phyloP scores from a whole-genome alignment of 2,888 invertebrate genomes.

The Pardosa pseudoannulata region DNA sequence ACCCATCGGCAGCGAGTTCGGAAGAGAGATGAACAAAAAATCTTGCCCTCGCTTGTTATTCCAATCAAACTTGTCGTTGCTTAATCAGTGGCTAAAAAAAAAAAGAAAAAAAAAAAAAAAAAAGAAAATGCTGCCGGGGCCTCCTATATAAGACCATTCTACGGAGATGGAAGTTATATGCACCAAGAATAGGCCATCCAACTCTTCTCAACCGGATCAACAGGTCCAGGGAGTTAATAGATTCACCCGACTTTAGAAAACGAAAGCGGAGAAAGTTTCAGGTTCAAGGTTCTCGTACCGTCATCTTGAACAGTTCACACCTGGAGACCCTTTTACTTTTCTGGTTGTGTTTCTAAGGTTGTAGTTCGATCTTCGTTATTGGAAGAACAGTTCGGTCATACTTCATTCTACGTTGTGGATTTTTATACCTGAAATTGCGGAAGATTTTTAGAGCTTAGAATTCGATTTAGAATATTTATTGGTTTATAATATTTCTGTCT shows the following conservation, averaged over 20 bases:
- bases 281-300: slow-evolving; percentile 27
- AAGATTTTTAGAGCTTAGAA: too few relatives aligned
- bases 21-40: too few relatives aligned
- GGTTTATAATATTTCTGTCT: too few relatives aligned
- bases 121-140: background rate
- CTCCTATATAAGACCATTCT: background rate
- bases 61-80: too few relatives aligned
- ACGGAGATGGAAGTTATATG: background rate
- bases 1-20: too few relatives aligned
- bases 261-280: slow-evolving; percentile 8
- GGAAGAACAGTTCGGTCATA: too few relatives aligned
- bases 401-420: too few relatives aligned
- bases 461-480: too few relatives aligned
- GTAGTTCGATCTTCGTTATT: background rate
- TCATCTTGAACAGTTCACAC: background rate
- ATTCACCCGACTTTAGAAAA: too few relatives aligned
- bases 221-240: slow-evolving; percentile 51
- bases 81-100: too few relatives aligned
- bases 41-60: too few relatives aligned
- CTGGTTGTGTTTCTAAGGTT: background rate
- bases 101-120: background rate
- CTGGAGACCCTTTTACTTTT: background rate
- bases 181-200: slow-evolving; percentile 34
- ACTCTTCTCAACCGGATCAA: slow-evolving; percentile 58
- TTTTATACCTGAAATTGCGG: too few relatives aligned